These are phyloP conservation scores for Epinotia nisella DNA, from an alignment of 2,888 invertebrate species.

Conservation along the genomic window DNA sequence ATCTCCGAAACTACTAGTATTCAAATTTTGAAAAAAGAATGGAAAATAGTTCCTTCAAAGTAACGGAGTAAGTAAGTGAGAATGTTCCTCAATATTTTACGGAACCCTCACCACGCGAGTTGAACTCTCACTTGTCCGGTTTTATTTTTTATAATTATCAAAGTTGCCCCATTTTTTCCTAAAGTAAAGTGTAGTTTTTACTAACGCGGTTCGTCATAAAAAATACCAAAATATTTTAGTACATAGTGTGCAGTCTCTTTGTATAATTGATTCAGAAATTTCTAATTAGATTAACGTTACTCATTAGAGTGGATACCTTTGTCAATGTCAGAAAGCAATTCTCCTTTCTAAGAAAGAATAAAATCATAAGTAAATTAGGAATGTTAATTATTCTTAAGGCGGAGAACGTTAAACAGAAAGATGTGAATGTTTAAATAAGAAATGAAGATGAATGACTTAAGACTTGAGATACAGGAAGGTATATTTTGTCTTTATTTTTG, in stretches of 20 bases:
- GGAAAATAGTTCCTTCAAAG: too few relatives aligned
- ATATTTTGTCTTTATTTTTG: not conserved
- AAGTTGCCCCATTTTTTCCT: too few relatives aligned
- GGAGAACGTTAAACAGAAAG: slow-evolving; percentile 26
- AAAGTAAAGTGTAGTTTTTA: too few relatives aligned
- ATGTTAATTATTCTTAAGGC: slow-evolving; percentile 17
- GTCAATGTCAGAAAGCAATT: slow-evolving; percentile 35
- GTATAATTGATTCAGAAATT: slow-evolving; percentile 24
- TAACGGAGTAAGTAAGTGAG: too few relatives aligned
- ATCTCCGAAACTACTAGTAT: too few relatives aligned
- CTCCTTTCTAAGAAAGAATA: slow-evolving; percentile 15
- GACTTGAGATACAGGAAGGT: not conserved
- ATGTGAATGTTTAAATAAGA: slow-evolving; percentile 1
- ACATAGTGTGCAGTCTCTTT: not conserved
- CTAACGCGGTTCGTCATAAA: too few relatives aligned
- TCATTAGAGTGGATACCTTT: slow-evolving; percentile 38
- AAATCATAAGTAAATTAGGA: slow-evolving; percentile 13
- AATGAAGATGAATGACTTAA: slow-evolving; percentile 6
- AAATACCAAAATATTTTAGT: not conserved
- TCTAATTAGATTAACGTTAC: slow-evolving; percentile 28
- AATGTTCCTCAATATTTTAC: too few relatives aligned
- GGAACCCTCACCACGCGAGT: too few relatives aligned
- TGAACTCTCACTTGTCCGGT: too few relatives aligned
- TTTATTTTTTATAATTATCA: too few relatives aligned
- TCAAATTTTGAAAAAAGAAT: too few relatives aligned